Percentiles rank a stretch among this genome's conserved stretches.
phyloP scores from a whole-genome alignment of 2,797 vertebrate species.

The Columba guinea region DNA sequence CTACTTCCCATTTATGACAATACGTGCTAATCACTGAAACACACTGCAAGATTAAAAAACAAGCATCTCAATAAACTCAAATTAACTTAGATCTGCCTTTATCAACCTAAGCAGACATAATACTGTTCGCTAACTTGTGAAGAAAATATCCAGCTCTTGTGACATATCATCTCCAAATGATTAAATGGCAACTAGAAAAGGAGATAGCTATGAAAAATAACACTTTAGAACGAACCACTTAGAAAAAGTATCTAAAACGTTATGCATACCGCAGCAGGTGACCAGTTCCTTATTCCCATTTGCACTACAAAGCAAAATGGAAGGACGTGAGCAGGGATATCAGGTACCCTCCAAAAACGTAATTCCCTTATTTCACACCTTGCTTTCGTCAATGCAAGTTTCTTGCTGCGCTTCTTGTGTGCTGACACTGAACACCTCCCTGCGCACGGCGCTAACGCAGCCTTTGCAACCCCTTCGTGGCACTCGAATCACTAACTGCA shows the following conservation, averaged over 20 bases:
- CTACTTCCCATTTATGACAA: neutral
- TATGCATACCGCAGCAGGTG: neutral
- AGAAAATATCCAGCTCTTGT: neutral
- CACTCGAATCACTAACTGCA: rapidly evolving
- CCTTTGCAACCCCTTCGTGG: neutral
- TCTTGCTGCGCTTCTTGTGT: neutral
- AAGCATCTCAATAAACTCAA: neutral
- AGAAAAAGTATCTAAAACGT: neutral
- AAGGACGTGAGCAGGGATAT: neutral
- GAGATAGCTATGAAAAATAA: neutral
- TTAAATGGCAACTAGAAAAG: neutral
- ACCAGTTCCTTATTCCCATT: neutral
- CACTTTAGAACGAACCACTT: neutral
- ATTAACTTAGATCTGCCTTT: neutral
- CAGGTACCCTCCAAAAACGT: neutral
- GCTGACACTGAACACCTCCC: neutral
- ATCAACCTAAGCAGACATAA: neutral
- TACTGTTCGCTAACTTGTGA: neutral
- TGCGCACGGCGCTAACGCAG: rapidly evolving
- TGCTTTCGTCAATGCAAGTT: neutral
- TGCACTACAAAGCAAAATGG: neutral
- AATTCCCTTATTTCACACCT: neutral
- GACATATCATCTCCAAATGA: neutral
- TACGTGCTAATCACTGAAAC: neutral
- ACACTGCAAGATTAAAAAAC: neutral